Base-by-base conservation (phyloP, 2,888 invertebrate species). In the Osmoderma eremita region DNA sequence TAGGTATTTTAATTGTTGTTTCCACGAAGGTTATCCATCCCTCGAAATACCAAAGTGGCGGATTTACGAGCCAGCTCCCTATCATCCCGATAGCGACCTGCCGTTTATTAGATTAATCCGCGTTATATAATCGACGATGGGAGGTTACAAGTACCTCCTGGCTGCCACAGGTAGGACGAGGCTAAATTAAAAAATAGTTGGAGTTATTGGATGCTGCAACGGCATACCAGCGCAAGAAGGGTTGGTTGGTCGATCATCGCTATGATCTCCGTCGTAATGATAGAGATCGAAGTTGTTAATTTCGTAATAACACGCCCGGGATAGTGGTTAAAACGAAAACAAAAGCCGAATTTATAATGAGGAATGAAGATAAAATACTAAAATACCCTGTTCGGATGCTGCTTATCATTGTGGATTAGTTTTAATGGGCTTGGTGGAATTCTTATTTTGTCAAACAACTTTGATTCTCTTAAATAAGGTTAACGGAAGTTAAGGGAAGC, bases 1-100 rank as follows among this genome's bases (percentile, higher is more conserved):
- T 48, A 15, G 58, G 58, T 17, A 61, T 61, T 61, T 61, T 61
- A 61, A 61, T 48, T 61, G 58, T 61, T 61, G 3, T 15, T 39
- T 18, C 12, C 17, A 38, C 38, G 12, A 12, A 38, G 1, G 38
- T 38, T 38, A 36, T 38, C 15, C 18, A 10, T 8, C 12, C 38
- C 17, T 38, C 53, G 0, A 17, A 38, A 53, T 53, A 38, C 53
- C 53, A 38, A 3, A 10, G 18, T 53, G 53, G 30, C 30, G 30
- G 38, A 38, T 53, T 53, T 53, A 53, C 38, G 38, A 49, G 20
- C 39, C 6, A 30, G 50, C 53, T 53, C 20, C 53, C 38, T 50
- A 3, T 13, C 30, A 30, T 30, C 13, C 13, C 2, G 17, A 12
- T 12, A 10, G 17, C 38, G 17, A 6, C 24, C 38, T 10, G 13